Evolutionary conservation across 53 echinoderm and acorn worm genomes (phyloP).

Genomic region (Crossaster papposus): DNA sequence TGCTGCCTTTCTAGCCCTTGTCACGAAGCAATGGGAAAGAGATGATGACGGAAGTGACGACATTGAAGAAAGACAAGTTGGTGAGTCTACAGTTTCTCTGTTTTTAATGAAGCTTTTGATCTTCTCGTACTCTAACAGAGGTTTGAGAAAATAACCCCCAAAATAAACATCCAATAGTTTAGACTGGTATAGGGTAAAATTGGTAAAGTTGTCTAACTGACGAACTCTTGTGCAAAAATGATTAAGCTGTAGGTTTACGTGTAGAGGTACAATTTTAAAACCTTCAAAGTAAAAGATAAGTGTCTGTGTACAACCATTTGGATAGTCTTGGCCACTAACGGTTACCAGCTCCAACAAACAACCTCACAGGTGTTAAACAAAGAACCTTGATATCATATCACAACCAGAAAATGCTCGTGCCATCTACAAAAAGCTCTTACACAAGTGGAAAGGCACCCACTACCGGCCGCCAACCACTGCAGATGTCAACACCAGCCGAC

Average conservation of each 20-base stretch:
- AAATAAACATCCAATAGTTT: too few relatives aligned
- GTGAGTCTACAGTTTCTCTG: slow-evolving; percentile 35
- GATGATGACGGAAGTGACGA: slow-evolving; percentile 81
- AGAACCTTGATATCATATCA: neutral
- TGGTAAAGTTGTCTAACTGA: too few relatives aligned
- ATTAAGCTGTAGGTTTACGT: too few relatives aligned
- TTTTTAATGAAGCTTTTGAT: neutral
- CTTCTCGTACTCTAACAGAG: neutral
- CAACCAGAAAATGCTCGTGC: slow-evolving; percentile 62
- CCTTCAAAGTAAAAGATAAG: too few relatives aligned
- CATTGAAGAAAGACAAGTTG: slow-evolving; percentile 72
- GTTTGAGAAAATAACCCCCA: neutral
- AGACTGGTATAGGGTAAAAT: too few relatives aligned
- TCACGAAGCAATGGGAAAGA: slow-evolving; percentile 76
- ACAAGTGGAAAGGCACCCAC: slow-evolving; percentile 53
- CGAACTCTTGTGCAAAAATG: too few relatives aligned
- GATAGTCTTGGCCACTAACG: too few relatives aligned
- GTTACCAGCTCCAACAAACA: neutral
- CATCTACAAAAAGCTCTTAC: slow-evolving; percentile 60
- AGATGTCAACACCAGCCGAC: slow-evolving; percentile 46
- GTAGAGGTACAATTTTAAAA: too few relatives aligned
- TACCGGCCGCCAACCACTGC: slow-evolving; percentile 73
- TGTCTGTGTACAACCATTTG: too few relatives aligned
- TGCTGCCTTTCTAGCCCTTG: slow-evolving; percentile 81
- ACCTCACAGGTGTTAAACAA: neutral